Base-by-base conservation (phyloP, 2,888 invertebrate genomes). In the Zaprionus bogoriensis region DNA sequence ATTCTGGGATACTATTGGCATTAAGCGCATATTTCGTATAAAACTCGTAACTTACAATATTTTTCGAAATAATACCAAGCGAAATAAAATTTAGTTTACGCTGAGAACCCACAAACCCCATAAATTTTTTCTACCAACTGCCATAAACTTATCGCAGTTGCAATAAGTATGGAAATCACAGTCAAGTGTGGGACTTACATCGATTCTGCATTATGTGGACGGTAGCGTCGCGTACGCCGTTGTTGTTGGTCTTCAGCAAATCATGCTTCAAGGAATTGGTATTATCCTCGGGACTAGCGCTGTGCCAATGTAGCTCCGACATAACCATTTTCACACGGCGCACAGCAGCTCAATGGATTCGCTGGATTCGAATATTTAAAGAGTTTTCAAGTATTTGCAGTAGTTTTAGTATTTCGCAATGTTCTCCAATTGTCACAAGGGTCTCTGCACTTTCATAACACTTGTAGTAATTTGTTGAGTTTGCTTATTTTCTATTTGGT, bases 301-400 rank as follows among this genome's bases (percentile, higher is more conserved):
- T 83, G 77, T 88, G 89, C 91, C 91, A 91, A 81, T 88, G 90
- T 87, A 91, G 79, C 88, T 91, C 91, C 87, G 91, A 91, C 91
- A 91, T 91, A 89, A 91, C 91, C 91, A 91, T 91, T 89, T 90
- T 91, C 78, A 88, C 87, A 66, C 51, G 12, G 50, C 55, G 6
- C 27, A n/a, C 32, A 47, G 39, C 46, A 68, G 53, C 19, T 19
- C 54, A 47, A 45, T 52, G 27, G 10, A 7, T 27, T 27, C n/a
- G n/a, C n/a, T n/a, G n/a, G n/a, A 28, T 17, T 22, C 41, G 12
- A n/a, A 41, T 55, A 25, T 32, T 25, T 48, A 23, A 9, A 14
- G 48, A 67, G 6, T 32, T 4, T 50, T 20, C 2, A 5, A 25
- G 25, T 38, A 4, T 45, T 39, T 39, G 10, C 2, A n/a, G n/a